Evolutionary conservation across 2,113 vertebrate species (phyloP), one percentile per base, ranked within the genome.

Genomic region (Tachysurus fulvidraco): DNA sequence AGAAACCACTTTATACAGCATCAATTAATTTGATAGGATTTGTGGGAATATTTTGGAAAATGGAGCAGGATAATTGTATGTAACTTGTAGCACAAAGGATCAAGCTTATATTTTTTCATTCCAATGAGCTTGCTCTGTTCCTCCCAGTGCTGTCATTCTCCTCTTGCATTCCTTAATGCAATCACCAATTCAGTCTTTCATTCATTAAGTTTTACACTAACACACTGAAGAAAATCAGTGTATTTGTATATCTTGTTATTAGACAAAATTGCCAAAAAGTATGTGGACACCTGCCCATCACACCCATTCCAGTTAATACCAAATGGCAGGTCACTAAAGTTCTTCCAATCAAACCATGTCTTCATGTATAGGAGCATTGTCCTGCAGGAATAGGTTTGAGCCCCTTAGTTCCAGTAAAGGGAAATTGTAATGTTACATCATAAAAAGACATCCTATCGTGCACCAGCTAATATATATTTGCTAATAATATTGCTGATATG

Each of bases 131-230:
- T n/a, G n/a, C n/a, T n/a, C n/a, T n/a, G n/a, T n/a, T n/a, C n/a
- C n/a, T n/a, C n/a, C n/a, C n/a, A n/a, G n/a, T n/a, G n/a, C n/a
- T n/a, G n/a, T n/a, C n/a, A n/a, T n/a, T n/a, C n/a, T n/a, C n/a
- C n/a, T n/a, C n/a, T 50, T 52, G 21, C 69, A 81, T 17, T 65
- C 60, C 17, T 11, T 88, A 88, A 88, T 84, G 52, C 52, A 88
- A 71, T 88, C 64, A 81, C 80, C 30, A 57, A 44, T 73, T 79
- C 52, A 62, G 30, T 82, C 79, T 83, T 80, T 83, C 69, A 41
- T 57, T 83, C 13, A 17, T 83, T 19, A 57, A 19, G n/a, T 30
- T 74, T 50, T 60, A 60, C 60, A 50, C 64, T 19, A 25, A 86
- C 50, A 59, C 60, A 69, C 59, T 52, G 64, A 46, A 17, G 8